These are phyloP conservation scores for Dolichopus griseipennis DNA, from an alignment of 2,888 invertebrate species.

Conservation along the genomic window DNA sequence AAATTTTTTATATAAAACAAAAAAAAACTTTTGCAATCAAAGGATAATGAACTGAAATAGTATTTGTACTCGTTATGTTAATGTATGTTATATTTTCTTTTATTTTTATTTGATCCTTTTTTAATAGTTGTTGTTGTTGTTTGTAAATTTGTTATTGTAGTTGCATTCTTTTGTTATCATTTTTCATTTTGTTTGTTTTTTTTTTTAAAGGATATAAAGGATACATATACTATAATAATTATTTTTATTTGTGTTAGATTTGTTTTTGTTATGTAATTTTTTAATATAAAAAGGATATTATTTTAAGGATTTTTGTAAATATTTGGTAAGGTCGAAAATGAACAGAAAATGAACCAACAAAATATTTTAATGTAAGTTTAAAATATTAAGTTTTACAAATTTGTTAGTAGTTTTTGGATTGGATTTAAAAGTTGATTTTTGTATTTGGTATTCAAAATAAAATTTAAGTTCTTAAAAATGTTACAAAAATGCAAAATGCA, in stretches of 20 bases:
- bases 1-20: not conserved
- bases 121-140: not conserved
- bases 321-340: not conserved
- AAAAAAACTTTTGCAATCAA: not conserved
- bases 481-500: too few relatives aligned
- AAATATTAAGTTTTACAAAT: not conserved
- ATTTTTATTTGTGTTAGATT: too few relatives aligned
- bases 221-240: too few relatives aligned
- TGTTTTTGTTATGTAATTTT: too few relatives aligned
- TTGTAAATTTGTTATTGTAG: not conserved
- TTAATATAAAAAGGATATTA: constrained; percentile 6
- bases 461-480: too few relatives aligned
- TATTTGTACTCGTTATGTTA: not conserved
- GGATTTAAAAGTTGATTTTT: too few relatives aligned
- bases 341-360: not conserved
- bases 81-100: not conserved
- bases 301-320: not conserved
- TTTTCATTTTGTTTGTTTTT: not conserved
- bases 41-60: not conserved
- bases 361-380: not conserved
- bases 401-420: not conserved
- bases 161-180: not conserved
- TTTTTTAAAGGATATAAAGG: too few relatives aligned
- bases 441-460: too few relatives aligned
- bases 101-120: not conserved